Base-by-base conservation (phyloP, 37 sponge, comb jelly and placozoan species). In the Chondrilla cf. caribensis region DNA sequence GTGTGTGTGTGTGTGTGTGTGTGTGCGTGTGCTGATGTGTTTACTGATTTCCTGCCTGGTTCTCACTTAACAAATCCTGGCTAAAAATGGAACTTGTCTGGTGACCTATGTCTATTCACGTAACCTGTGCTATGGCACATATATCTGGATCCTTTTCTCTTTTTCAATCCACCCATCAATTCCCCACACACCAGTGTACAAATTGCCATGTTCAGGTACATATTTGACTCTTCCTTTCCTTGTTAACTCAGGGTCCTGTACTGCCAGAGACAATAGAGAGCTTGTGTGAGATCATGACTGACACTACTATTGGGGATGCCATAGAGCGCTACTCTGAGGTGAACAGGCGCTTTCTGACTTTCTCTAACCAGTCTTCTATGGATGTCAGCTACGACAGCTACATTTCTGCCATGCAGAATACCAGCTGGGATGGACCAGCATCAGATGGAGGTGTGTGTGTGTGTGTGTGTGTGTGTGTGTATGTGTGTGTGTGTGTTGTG, bases 271-370 rank as follows among this genome's bases (percentile, higher is more conserved):
- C 91, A 24, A 87, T 90, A 1, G 84, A 77, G 70, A 81, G 73
- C 44, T 75, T 93, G 28, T 93, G 94, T 79, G 38, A 40, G 17
- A 36, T 93, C 54, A 93, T 93, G 94, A 51, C 58, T 25, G 82
- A 93, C 70, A 42, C 44, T 5, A 70, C 58, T 24, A 18, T 90
- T 6, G 82, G 71, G 0, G 29, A 60, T 2, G 85, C 78, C 0
- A 67, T 94, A 8, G 77, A 62, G 9, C 78, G 95, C 21, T 85
- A 85, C 62, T 86, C 86, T 38, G 87, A 64, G 3, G 79, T 94
- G 51, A 91, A 87, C 39, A 42, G 19, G 24, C 43, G 39, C 24
- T 35, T 87, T 17, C 82, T 87, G 21, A 40, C 83, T 19, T 28
- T 6, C 0, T 1, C 18, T 9, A 66, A 60, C 3, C 37, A 51